These are phyloP conservation scores for Formica aserva DNA, from an alignment of 2,888 invertebrate species.

Conservation along the genomic window DNA sequence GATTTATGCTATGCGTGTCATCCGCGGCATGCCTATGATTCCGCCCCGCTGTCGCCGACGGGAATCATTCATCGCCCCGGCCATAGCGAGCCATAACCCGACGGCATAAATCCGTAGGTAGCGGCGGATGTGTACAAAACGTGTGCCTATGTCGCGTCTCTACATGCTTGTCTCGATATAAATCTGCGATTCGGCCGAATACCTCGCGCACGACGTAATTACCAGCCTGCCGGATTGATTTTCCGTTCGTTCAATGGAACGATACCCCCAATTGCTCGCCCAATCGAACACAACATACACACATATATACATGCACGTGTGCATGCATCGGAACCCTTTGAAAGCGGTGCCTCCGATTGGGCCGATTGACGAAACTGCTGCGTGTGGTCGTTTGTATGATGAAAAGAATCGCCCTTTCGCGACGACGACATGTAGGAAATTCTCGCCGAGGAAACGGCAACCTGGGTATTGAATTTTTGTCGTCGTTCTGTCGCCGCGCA, in stretches of 20 bases:
- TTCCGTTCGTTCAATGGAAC: slow-evolving; percentile 69
- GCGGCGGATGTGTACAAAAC: slow-evolving; percentile 23
- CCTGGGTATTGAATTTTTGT: slow-evolving; percentile 43
- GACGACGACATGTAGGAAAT: slow-evolving; percentile 35
- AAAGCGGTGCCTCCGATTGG: slow-evolving; percentile 61
- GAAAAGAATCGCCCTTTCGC: slow-evolving; percentile 51
- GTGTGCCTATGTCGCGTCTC: slow-evolving; percentile 14
- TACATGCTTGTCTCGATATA: slow-evolving; percentile 39
- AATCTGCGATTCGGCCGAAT: slow-evolving; percentile 41
- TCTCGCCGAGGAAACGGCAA: neutral
- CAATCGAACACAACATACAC: slow-evolving; percentile 49
- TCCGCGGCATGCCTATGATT: slow-evolving; percentile 48
- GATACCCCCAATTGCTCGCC: slow-evolving; percentile 66
- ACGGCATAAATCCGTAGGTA: slow-evolving; percentile 28
- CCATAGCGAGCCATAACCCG: slow-evolving; percentile 30
- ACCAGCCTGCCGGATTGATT: slow-evolving; percentile 70
- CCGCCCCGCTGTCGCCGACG: slow-evolving; percentile 34
- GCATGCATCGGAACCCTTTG: slow-evolving; percentile 47
- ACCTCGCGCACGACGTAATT: slow-evolving; percentile 65
- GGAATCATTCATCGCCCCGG: slow-evolving; percentile 38
- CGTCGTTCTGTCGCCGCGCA: neutral
- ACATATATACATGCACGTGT: neutral
- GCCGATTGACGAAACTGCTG: slow-evolving; percentile 57
- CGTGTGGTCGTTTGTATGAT: slow-evolving; percentile 50
- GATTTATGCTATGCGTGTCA: slow-evolving; percentile 52